These are phyloP conservation scores for Erannis defoliaria DNA, from an alignment of 2,888 invertebrate species.

Conservation along the genomic window DNA sequence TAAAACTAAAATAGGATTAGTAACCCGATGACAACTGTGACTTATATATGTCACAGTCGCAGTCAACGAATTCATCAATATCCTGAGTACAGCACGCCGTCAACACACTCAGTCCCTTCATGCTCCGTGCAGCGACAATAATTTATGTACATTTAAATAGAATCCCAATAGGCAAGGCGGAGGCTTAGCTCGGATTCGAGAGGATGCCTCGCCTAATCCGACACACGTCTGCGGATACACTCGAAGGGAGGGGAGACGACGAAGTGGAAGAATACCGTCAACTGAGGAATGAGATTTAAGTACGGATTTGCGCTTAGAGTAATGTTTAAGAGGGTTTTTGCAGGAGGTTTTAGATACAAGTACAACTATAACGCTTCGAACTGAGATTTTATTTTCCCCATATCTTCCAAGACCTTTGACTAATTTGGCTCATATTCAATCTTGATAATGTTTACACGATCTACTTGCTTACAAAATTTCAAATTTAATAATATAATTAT, in stretches of 20 bases:
- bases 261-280: constrained; percentile 2
- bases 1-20: no score
- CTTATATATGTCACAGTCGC: no score
- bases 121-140: constrained; percentile 4
- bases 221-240: constrained; percentile 14
- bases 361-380: no score
- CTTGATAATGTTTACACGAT: no score
- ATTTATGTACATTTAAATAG: constrained; percentile 23
- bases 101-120: neutral
- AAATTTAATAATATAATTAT: no score
- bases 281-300: constrained; percentile 10
- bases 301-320: neutral
- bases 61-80: neutral
- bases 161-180: constrained; percentile 14
- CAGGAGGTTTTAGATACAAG: neutral
- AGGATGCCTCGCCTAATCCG: constrained; percentile 12
- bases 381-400: no score
- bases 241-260: constrained; percentile 10
- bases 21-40: no score
- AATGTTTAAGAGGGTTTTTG: neutral
- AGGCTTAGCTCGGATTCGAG: constrained; percentile 10
- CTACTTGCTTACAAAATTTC: no score
- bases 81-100: neutral
- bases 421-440: no score
- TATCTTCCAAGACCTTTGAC: no score